Conservation (phyloP, 2,888 invertebrate genomes). For the Dorcus parallelipipedus region DNA sequence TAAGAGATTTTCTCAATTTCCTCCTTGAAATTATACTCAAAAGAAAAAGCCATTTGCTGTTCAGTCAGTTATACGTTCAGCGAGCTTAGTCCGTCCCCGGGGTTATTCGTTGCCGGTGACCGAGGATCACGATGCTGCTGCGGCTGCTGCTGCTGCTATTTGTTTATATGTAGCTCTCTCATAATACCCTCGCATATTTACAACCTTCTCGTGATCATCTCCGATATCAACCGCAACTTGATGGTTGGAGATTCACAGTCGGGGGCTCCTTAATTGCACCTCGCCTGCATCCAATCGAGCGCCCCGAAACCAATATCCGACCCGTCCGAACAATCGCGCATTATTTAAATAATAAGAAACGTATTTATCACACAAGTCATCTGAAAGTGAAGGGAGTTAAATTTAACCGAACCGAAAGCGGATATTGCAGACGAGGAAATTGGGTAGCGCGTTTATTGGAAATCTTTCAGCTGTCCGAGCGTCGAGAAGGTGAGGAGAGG, state of each 20-base stretch:
- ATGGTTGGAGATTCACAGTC: background rate
- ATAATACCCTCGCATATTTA: constrained; percentile 20
- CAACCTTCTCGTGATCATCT: constrained; percentile 13
- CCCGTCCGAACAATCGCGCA: constrained; percentile 21
- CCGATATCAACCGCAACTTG: background rate
- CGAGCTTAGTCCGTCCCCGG: constrained; percentile 25
- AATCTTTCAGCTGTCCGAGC: constrained; percentile 51
- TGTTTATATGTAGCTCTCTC: constrained; percentile 23
- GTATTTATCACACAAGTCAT: constrained; percentile 44
- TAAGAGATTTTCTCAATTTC: constrained; percentile 52
- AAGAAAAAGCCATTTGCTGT: constrained; percentile 44
- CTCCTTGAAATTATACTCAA: constrained; percentile 49
- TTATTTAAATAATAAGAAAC: constrained; percentile 33
- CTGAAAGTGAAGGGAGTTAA: constrained; percentile 44
- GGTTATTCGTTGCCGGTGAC: constrained; percentile 26
- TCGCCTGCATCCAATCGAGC: constrained; percentile 17
- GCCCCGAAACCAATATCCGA: constrained; percentile 24
- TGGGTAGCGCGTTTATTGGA: constrained; percentile 50
- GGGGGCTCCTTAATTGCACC: constrained; percentile 18
- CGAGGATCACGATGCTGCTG: constrained; percentile 24
- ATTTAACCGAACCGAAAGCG: constrained; percentile 37
- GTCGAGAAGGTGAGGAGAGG: constrained; percentile 35
- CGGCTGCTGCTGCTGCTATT: constrained; percentile 22
- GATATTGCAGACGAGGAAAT: constrained; percentile 45
- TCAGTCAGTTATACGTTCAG: constrained; percentile 36